Conservation (phyloP, 2,113 vertebrate species). For the Microcebus murinus region DNA sequence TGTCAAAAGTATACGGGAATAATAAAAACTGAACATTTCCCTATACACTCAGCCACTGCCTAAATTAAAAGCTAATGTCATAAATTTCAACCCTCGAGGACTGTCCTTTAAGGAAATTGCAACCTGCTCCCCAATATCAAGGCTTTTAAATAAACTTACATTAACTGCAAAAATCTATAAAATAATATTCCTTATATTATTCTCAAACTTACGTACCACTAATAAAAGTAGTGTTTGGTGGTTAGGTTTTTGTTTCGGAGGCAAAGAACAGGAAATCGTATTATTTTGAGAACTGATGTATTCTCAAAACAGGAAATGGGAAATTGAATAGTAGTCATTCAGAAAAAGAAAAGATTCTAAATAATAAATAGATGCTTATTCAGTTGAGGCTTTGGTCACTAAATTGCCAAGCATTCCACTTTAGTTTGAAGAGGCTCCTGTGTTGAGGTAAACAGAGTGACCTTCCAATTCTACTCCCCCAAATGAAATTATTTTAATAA, state of each 20-base stretch:
- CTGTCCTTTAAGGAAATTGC: constrained; percentile 7
- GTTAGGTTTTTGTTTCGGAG: constrained; percentile 9
- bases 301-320: constrained; percentile 17
- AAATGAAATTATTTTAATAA: not conserved
- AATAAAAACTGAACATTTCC: constrained; percentile 58
- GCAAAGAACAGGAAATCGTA: not conserved
- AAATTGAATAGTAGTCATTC: not conserved
- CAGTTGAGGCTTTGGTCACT: not conserved
- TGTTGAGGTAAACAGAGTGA: not conserved
- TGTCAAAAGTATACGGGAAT: constrained; percentile 74
- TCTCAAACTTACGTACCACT: constrained; percentile 66
- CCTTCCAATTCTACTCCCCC: not conserved
- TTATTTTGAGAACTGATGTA: not conserved
- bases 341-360: not conserved
- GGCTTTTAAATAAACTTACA: constrained; percentile 44
- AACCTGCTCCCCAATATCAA: constrained; percentile 49
- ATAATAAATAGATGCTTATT: not conserved
- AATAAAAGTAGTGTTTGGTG: constrained; percentile 4
- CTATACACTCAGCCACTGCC: not conserved
- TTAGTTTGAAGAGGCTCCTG: constrained; percentile 81
- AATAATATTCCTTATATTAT: not conserved
- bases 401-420: not conserved
- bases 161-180: constrained; percentile 3
- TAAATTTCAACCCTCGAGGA: not conserved
- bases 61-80: not conserved